Conservation (phyloP, 2,797 vertebrate genomes). For the Petrocephalus sullivani region DNA sequence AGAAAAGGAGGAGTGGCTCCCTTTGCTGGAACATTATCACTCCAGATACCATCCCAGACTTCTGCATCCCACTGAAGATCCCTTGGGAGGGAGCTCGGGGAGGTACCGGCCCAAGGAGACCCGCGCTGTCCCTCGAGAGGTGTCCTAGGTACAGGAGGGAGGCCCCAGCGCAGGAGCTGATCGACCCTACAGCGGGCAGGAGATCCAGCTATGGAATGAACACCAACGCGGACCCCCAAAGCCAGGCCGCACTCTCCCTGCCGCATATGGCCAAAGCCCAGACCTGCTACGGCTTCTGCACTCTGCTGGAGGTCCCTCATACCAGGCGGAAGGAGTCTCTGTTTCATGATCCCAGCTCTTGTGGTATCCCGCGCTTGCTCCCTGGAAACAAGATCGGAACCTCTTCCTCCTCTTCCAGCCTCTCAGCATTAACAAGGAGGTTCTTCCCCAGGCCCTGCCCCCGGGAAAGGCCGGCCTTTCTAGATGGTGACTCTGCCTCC, state of each 20-base stretch:
- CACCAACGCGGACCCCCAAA: slow-evolving; percentile 77
- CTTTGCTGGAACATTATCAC: slow-evolving; percentile 84
- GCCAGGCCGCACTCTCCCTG: slow-evolving; percentile 72
- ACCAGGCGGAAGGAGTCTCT: slow-evolving; percentile 87
- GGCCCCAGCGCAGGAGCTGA: slow-evolving; percentile 29
- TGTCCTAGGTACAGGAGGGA: slow-evolving; percentile 45
- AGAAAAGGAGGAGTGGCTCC: slow-evolving; percentile 54
- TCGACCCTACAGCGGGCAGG: slow-evolving; percentile 63
- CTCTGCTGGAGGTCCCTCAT: slow-evolving; percentile 87
- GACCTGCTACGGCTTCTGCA: slow-evolving; percentile 89
- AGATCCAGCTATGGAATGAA: slow-evolving; percentile 66
- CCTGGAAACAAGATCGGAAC: slow-evolving; percentile 64
- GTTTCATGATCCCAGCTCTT: slow-evolving; percentile 65
- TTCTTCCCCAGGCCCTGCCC: slow-evolving; percentile 52
- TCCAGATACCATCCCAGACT: slow-evolving; percentile 84
- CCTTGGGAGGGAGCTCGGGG: slow-evolving; percentile 51
- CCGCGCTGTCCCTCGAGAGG: slow-evolving; percentile 26
- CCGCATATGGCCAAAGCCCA: slow-evolving; percentile 69
- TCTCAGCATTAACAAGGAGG: slow-evolving; percentile 51
- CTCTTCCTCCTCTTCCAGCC: slow-evolving; percentile 59
- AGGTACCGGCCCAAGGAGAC: slow-evolving; percentile 41
- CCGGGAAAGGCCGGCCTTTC: slow-evolving; percentile 55
- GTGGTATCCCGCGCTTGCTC: slow-evolving; percentile 55
- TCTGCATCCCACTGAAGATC: slow-evolving; percentile 85
- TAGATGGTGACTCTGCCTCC: slow-evolving; percentile 77